A percentile compares a stretch with the other conserved stretches of the same genome.
Conservation (phyloP, 2,113 vertebrate genomes). For the Tamias sibiricus region DNA sequence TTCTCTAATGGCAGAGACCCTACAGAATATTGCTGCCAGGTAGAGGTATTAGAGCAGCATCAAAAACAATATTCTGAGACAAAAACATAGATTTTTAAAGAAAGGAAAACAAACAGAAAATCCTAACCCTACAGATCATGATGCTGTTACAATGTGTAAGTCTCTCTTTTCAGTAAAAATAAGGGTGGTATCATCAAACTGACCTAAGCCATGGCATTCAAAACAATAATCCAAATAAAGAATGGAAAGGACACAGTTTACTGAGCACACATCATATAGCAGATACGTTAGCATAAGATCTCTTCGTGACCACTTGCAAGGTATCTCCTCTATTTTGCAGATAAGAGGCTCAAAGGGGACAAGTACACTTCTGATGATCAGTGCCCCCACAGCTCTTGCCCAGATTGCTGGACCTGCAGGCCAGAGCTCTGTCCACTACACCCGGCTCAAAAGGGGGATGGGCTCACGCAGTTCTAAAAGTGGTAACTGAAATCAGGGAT, state of each 20-base stretch:
- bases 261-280: not conserved
- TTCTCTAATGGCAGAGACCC: not conserved
- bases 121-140: not conserved
- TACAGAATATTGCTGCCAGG: not conserved
- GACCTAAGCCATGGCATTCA: not conserved
- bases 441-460: not conserved
- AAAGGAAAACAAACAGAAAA: not conserved
- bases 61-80: conserved; percentile 34
- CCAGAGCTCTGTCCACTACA: not conserved
- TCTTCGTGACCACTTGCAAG: not conserved
- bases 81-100: not conserved
- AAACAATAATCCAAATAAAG: not conserved
- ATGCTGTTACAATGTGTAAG: not conserved
- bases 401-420: not conserved
- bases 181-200: not conserved
- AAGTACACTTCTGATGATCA: not conserved
- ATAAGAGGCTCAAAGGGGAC: not conserved
- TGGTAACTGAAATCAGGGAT: not conserved
- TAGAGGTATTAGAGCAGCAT: not conserved
- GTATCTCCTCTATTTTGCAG: not conserved
- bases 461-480: not conserved
- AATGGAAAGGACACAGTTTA: not conserved
- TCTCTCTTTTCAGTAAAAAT: not conserved
- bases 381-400: not conserved
- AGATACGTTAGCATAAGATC: not conserved